Base-by-base conservation (phyloP, 2,888 invertebrate genomes). In the Silvanus unidentatus region DNA sequence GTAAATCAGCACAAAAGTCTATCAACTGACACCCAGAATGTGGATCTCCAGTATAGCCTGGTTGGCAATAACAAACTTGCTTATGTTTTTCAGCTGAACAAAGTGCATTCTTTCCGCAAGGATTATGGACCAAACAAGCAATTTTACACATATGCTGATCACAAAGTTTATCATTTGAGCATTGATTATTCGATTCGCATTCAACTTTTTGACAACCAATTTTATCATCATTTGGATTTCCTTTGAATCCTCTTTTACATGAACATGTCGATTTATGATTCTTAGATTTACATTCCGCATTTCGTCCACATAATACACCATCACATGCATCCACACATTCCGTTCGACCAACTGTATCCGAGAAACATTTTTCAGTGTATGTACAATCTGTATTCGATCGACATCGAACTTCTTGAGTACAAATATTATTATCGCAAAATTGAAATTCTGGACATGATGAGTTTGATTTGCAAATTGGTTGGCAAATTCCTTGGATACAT, bases 401-500 rank as follows among this genome's bases (percentile, higher is more conserved):
- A 62, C 93, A 94, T 52, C 85, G 81, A 12, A 86, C 72, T 71
- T 91, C 88, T 72, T 88, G 88, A 2, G 82, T 82, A 65, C 93
- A 93, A 50, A 93, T 87, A 62, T 82, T 88, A 62, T 91, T 89
- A 50, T 79, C 77, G 60, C 92, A 92, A 63, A 81, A 88, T 65
- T 91, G 90, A 65, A 84, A 86, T 50, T 90, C 85, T 1, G 92
- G 89, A 58, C 93, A 94, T 10, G 87, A 86, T 1, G 78, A 72
- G 63, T 92, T 91, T 8, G 80, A 75, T 59, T 82, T 80, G 64
- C 93, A 93, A 2, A 88, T 88, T 14, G 88, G 81, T 62, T 89
- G 84, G 64, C 93, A 93, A n/a, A 88, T 80, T 9, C 82, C 84
- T 68, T 88, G 85, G 47, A 93, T 84, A 62, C 93, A 93, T 10